Evolutionary conservation across 2,888 invertebrate species (phyloP), one percentile per base, ranked within the genome.

Genomic region (Eurytoma californica): DNA sequence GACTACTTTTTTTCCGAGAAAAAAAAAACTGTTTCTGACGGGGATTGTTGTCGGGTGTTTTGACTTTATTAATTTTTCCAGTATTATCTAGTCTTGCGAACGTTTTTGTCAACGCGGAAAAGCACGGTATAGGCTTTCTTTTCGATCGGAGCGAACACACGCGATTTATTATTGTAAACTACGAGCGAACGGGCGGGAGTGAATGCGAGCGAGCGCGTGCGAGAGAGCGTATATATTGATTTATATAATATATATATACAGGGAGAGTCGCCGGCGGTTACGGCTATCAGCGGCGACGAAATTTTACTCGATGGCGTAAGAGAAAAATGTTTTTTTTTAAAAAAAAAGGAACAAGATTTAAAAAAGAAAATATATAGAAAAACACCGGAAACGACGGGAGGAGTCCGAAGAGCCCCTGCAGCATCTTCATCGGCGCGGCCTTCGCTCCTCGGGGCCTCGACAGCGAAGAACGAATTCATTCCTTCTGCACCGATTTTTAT

Each of bases 1-100:
- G 80, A 82, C 77, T 66, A 80, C 49, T 63, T 61, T 60, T 51
- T 63, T 72, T 63, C n/a, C 39, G 63, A 63, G 20, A 39, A 63
- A 66, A 53, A 63, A 18, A 39, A 63, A 66, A 53, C 68, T 76
- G 70, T 28, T 76, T 69, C 60, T 76, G 80, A 73, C 75, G 79
- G 83, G 39, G 80, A 80, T 82, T 70, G 76, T 82, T 78, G 79
- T 78, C 83, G 84, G 84, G 85, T 85, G 86, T 88, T 86, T 88
- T 86, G 86, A 87, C 86, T 87, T 86, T 86, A 87, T 88, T 88
- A 84, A 88, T 87, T 86, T 87, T 88, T 89, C 88, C 90, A 90
- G 90, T 90, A 90, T 90, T 89, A 90, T 90, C 90, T 90, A 90
- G 90, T 90, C 90, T 86, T 87, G 87, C 85, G 86, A 84, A 85